Conservation (phyloP, 1,140 invertebrate species). For the Popillia japonica region DNA sequence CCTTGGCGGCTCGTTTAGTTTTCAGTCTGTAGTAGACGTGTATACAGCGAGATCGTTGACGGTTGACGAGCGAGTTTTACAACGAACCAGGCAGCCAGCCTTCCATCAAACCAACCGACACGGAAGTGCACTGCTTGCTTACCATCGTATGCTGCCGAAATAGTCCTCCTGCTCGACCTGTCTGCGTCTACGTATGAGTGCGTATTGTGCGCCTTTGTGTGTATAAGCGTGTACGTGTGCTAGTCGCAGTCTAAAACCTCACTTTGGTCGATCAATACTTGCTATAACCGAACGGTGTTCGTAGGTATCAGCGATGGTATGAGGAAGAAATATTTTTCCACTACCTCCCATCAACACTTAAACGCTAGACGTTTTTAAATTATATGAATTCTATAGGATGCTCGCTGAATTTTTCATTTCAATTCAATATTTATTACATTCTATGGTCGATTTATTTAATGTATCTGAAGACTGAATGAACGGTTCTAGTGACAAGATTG, state of each 20-base stretch:
- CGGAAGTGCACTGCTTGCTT: background rate
- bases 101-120: background rate
- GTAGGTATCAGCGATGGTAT: background rate
- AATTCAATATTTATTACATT: no score
- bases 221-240: background rate
- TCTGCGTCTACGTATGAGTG: background rate
- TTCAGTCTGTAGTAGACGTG: background rate
- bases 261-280: constrained; percentile 5
- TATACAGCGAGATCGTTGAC: background rate
- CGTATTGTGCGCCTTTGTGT: background rate
- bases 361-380: background rate
- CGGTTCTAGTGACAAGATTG: no score
- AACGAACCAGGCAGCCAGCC: background rate
- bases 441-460: no score
- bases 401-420: no score
- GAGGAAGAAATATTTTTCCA: background rate
- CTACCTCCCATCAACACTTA: background rate
- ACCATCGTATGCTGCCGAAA: background rate
- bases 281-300: constrained; percentile 2
- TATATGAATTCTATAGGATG: background rate
- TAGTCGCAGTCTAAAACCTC: constrained; percentile 17
- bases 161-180: background rate
- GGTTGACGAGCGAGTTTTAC: background rate
- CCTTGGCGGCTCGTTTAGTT: no score
- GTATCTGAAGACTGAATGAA: no score